Base-by-base conservation (phyloP, 1,140 invertebrate genomes). In the Apis florea region DNA sequence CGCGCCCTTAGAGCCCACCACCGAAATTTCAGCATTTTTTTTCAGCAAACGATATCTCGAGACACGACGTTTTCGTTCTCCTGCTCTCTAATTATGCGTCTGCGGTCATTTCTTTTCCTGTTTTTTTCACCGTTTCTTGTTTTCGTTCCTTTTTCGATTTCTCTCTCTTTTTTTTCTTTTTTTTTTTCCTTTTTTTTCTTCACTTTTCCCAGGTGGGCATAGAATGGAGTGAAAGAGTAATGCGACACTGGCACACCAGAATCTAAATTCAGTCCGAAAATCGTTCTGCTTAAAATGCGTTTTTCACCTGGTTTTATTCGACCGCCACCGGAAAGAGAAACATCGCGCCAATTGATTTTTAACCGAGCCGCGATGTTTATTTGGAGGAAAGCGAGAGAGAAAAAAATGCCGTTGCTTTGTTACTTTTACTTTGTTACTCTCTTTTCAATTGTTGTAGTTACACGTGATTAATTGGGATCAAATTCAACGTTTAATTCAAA, bases 1-100 rank as follows among this genome's bases (percentile, higher is more conserved):
- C 49, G 61, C 64, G 67, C 66, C 76, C 82, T 79, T 82, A 63
- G 10, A 85, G 75, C 58, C 63, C 49, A 76, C 74, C 76, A 54
- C 79, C 86, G 31, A 88, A 88, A 88, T 86, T 88, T 88, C 47
- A 64, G 53, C 61, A 74, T 79, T 87, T 86, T 63, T 21, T 85
- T 78, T 72, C 59, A 63, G 75, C 51, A 82, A 88, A 56, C 68
- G 75, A 84, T 88, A 86, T 82, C 73, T 66, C 79, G 49, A 83
- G 78, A 51, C 64, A 66, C 71, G 56, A 61, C n/a, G 31, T 56
- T 40, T 83, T 75, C 51, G 54, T 49, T 11, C 5, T 40, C 19
- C 49, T 19, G 56, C 66, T 79, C 72, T 80, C 67, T 88, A 89
- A 83, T 88, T 86, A 81, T 77, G 70, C 67, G 72, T 85, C 68